Evolutionary conservation across 2,797 vertebrate species (phyloP).

Genomic region (Sciurus carolinensis): DNA sequence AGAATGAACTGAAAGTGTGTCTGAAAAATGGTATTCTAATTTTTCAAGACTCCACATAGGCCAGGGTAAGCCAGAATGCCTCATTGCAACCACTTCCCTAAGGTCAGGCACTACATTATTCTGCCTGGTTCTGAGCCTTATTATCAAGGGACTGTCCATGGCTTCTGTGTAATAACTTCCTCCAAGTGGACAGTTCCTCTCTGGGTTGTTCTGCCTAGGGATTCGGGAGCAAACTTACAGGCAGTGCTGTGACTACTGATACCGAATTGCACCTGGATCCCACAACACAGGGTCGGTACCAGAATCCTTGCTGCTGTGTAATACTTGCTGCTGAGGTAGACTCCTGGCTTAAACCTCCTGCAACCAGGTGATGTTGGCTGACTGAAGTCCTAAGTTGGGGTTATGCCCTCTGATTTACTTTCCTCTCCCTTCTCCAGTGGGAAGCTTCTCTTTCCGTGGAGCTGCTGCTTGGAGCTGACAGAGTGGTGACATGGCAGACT

Average conservation of each 20-base stretch:
- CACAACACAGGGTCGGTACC: accelerated
- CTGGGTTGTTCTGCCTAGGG: neutral
- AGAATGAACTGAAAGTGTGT: neutral
- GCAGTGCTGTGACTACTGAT: no score
- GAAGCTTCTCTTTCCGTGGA: neutral
- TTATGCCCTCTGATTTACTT: neutral
- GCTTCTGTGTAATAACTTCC: neutral
- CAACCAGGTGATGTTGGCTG: neutral
- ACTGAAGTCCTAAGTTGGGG: no score
- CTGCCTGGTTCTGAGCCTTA: neutral
- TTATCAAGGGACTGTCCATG: accelerated
- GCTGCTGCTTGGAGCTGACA: neutral
- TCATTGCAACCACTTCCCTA: neutral
- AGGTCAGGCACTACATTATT: no score
- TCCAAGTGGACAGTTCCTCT: neutral
- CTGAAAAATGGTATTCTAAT: neutral
- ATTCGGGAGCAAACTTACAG: neutral
- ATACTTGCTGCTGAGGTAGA: no score
- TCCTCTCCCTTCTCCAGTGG: neutral
- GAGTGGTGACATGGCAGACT: neutral
- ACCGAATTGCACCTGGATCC: neutral
- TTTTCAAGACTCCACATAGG: neutral
- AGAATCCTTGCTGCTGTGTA: no score
- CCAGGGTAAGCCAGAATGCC: no score
- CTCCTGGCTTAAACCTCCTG: neutral